These are phyloP conservation scores for Formica selysi DNA, from an alignment of 1,140 invertebrate species.

Conservation along the genomic window DNA sequence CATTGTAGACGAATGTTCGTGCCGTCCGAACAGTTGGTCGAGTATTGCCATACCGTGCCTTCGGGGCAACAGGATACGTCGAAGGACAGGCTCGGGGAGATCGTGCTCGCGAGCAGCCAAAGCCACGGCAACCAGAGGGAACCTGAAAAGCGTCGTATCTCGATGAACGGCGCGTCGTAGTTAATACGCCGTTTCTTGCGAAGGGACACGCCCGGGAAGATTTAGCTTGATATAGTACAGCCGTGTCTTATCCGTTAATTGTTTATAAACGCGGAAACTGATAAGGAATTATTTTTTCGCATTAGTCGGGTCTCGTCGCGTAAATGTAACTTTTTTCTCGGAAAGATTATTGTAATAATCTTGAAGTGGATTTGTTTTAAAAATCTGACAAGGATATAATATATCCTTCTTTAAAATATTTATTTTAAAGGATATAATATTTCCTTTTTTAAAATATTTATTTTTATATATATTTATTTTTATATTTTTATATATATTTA, in stretches of 20 bases:
- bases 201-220: not conserved
- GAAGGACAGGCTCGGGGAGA: constrained; percentile 19
- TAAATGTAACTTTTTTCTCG: not conserved
- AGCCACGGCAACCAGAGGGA: constrained; percentile 53
- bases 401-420: not conserved
- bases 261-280: not conserved
- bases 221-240: not conserved
- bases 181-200: not conserved
- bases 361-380: not conserved
- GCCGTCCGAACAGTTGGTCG: constrained; percentile 75
- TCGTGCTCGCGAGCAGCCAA: constrained; percentile 17
- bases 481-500: not conserved
- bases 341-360: not conserved
- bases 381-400: no score
- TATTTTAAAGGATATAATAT: not conserved
- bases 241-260: not conserved
- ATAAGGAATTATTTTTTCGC: constrained; percentile 18
- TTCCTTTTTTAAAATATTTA: not conserved
- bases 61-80: constrained; percentile 69
- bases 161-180: not conserved
- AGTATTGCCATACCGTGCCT: not conserved
- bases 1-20: constrained; percentile 69
- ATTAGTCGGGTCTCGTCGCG: constrained; percentile 25
- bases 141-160: constrained; percentile 15
- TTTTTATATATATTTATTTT: not conserved